Evolutionary conservation across 2,797 vertebrate genomes (phyloP), one percentile per base, ranked within the genome.

Genomic region (Petrocephalus sullivani): DNA sequence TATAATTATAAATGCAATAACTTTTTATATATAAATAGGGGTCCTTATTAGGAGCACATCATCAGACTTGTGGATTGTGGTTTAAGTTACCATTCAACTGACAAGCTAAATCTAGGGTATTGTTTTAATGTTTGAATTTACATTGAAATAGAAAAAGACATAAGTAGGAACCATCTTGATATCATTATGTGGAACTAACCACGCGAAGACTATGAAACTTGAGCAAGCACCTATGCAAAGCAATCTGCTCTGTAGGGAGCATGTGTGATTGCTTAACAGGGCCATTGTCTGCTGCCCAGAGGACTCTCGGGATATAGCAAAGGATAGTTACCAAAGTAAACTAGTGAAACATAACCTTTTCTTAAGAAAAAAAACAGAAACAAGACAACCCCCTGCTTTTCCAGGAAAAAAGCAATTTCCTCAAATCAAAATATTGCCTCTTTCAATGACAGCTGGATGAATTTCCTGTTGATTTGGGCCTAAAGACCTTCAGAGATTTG

Each of bases 351-450:
- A 84, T 61, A 88, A 84, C 41, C 49, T 78, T 78, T 51, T 8
- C 16, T 58, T 23, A 58, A 23, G 51, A 85, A 33, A 84, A 82
- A 51, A 82, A 51, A 49, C 78, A 53, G n/a, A 12, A 49, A 33
- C 4, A 23, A 61, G 12, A 60, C 2, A 51, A 33, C 16, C 7
- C n/a, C 33, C 33, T 53, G 23, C 33, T 53, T 37, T 28, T 28
- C 41, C 82, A 84, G 57, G 53, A 84, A 37, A 54, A 84, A 88
- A 84, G 57, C 19, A 14, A 67, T 64, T 88, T 88, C 81, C 87
- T 88, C 56, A 49, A 84, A 84, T 88, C 81, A 88, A 88, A 88
- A 84, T 88, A 88, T 83, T 83, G 57, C 87, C 21, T 56, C 37
- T 82, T 60, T 10, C 56, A 88, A 88, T 60, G 75, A 82, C 19